phyloP scores from a whole-genome alignment of 2,113 vertebrate species.

The Aplodontia rufa region DNA sequence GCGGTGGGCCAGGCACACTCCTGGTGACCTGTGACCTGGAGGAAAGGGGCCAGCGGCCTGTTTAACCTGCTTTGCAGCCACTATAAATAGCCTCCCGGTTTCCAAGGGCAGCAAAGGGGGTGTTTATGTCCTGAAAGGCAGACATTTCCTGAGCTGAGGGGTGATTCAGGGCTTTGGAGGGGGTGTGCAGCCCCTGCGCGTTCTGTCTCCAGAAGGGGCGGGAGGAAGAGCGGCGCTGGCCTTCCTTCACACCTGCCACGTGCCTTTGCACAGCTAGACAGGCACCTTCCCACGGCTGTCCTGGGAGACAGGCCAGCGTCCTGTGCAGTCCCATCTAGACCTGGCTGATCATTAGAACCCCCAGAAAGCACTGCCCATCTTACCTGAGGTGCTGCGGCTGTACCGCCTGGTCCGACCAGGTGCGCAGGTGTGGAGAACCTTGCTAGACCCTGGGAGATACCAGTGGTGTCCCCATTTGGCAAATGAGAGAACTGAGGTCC shows the following conservation, averaged over 20 bases:
- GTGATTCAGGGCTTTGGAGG: background rate
- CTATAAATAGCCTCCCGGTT: conserved; percentile 48
- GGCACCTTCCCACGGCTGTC: rapidly evolving
- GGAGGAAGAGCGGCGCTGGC: background rate
- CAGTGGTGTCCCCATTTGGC: background rate
- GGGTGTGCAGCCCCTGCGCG: background rate
- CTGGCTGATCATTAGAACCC: background rate
- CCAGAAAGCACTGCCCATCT: background rate
- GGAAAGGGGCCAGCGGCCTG: conserved; percentile 6
- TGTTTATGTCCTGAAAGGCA: conserved; percentile 35
- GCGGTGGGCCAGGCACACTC: background rate
- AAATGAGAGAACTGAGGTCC: background rate
- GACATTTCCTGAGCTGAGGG: background rate
- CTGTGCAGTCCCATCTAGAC: background rate
- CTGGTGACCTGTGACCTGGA: conserved; percentile 2
- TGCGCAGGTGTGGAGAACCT: no score
- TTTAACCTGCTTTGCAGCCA: conserved; percentile 3
- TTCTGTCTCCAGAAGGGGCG: background rate
- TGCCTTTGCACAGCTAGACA: background rate
- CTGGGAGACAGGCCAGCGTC: background rate
- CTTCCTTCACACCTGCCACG: background rate
- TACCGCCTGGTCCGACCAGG: background rate
- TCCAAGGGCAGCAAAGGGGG: background rate
- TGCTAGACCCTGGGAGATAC: background rate
- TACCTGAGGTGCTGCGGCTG: background rate